Base-by-base conservation (phyloP, 2,888 invertebrate species). In the Kuschelorhynchus macadamiae region DNA sequence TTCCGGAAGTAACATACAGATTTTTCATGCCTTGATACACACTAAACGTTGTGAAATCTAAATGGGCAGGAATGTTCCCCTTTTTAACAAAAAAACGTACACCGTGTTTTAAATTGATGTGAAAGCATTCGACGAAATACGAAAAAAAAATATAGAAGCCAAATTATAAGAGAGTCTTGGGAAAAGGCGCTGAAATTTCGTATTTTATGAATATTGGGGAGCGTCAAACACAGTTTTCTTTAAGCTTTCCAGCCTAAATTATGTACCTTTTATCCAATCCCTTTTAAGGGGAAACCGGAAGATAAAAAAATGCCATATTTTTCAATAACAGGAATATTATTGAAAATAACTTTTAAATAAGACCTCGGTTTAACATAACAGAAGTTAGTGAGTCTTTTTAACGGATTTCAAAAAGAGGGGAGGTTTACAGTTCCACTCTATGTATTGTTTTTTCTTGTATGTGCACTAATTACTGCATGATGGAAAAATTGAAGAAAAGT, bases 141-240 rank as follows among this genome's bases (percentile, higher is more conserved):
- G 7, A 33, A 16, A n/a, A 32, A 49, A 49, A 49, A 49, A 49
- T 30, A 50, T 17, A 36, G 33, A 50, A 50, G 18, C 50, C 33
- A 50, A 50, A 50, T 50, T 50, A 50, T 50, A 50, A n/a, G 2
- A 20, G 17, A 32, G 33, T 47, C 14, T 47, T 47, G 50, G 33
- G 50, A 33, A 36, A 36, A 20, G 50, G n/a, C 49, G 33, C 9
- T 21, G 25, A 50, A 36, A 33, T 50, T 36, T 36, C 50, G 20
- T 18, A 33, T 33, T 50, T 50, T 44, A 36, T 50, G 50, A 33
- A 50, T 50, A 5, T 50, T 50, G 20, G 50, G 50, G 53, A 25
- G 36, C 41, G 53, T 53, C 53, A 53, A 53, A 53, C 39, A 53
- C 53, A 53, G 41, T 53, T 53, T 53, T 33, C 53, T 53, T 53